Evolutionary conservation across 2,113 vertebrate genomes (phyloP).

Genomic region (Crotalus horridus): DNA sequence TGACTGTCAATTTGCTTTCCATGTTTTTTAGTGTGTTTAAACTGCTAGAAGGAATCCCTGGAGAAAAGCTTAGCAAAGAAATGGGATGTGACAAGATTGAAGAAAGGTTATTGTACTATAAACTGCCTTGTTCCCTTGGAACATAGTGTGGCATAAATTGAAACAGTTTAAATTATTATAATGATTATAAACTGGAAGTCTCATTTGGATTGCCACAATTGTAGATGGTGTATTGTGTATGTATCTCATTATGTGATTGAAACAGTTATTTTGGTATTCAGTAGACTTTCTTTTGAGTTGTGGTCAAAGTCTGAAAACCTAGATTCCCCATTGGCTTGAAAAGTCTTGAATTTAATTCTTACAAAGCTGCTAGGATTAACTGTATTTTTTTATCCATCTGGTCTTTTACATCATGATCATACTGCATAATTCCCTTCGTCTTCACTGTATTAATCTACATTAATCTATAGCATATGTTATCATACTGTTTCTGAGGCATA

Average conservation of each 20-base stretch:
- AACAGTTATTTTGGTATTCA: not conserved
- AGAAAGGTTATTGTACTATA: not conserved
- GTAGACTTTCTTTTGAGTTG: not conserved
- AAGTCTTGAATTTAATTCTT: not conserved
- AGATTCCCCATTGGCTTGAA: not conserved
- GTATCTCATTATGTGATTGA: not conserved
- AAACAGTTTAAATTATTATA: not conserved
- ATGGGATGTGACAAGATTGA: not conserved
- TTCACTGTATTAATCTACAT: not conserved
- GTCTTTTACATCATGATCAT: not conserved
- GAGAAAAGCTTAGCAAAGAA: not conserved
- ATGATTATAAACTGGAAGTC: not conserved
- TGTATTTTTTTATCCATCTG: not conserved
- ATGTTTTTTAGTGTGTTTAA: not conserved
- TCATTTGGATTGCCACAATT: slow-evolving; percentile 14
- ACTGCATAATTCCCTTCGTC: not conserved
- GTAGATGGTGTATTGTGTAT: not conserved
- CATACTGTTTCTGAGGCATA: not conserved
- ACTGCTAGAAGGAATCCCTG: not conserved
- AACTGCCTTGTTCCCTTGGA: not conserved
- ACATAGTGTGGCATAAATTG: not conserved
- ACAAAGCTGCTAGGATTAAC: not conserved
- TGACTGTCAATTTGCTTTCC: not conserved
- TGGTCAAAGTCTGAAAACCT: not conserved
- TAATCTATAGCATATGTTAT: not conserved